Conservation (phyloP, 2,797 vertebrate species). For the Sebastes diaconus region DNA sequence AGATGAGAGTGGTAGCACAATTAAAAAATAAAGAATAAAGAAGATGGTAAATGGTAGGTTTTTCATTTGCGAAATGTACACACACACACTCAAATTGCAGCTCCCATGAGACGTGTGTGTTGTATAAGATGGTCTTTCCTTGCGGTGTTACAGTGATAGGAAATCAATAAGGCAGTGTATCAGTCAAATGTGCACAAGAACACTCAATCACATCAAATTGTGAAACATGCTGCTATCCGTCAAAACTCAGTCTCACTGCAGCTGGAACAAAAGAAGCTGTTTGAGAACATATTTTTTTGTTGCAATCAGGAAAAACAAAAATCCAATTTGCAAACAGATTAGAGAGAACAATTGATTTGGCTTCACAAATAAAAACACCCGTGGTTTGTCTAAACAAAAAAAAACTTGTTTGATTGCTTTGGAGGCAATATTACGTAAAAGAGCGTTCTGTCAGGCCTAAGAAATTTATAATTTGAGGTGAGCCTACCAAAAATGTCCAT, state of each 20-base stretch:
- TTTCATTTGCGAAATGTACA: neutral
- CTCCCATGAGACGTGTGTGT: neutral
- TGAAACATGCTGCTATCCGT: neutral
- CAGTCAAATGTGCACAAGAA: conserved; percentile 15
- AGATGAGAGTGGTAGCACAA: neutral
- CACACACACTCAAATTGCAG: neutral
- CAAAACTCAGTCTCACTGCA: neutral
- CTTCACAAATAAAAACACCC: conserved; percentile 5
- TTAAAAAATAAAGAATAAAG: neutral
- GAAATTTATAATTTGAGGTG: neutral
- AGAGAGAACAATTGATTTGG: conserved; percentile 24
- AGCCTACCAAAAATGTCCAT: neutral
- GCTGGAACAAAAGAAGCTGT: neutral
- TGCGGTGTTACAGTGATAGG: conserved; percentile 1
- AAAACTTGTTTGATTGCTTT: conserved; percentile 15
- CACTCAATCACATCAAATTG: conserved; percentile 25
- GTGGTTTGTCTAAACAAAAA: conserved; percentile 4
- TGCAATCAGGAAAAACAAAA: neutral
- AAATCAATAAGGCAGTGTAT: conserved; percentile 51
- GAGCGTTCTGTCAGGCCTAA: too few species aligned
- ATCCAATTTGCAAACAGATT: conserved; percentile 10
- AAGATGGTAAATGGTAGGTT: neutral
- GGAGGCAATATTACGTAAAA: neutral
- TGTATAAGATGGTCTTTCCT: conserved; percentile 10
- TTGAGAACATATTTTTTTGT: neutral